A percentile compares a stretch with the other conserved stretches of the same genome.
These are phyloP conservation scores for Melanostigma gelatinosum DNA, from an alignment of 2,113 vertebrate genomes.

Conservation along the genomic window DNA sequence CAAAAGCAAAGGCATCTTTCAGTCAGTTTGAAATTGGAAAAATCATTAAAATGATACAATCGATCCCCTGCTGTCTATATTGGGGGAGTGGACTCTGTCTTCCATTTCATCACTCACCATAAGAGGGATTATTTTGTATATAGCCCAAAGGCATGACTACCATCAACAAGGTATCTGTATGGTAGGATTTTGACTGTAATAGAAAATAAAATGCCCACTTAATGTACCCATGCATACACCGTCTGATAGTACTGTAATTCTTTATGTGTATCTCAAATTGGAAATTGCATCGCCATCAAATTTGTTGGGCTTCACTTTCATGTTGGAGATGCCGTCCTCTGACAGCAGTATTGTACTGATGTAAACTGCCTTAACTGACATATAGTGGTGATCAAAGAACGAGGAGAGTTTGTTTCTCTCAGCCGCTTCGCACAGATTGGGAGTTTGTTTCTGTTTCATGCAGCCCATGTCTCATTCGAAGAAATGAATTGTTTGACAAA, in stretches of 20 bases:
- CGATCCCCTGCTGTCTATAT: conserved; percentile 15
- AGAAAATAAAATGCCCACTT: conserved; percentile 52
- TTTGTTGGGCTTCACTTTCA: conserved; percentile 46
- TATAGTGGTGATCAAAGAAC: conserved; percentile 22
- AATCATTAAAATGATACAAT: conserved; percentile 39
- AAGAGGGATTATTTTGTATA: conserved; percentile 22
- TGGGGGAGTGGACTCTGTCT: conserved; percentile 27
- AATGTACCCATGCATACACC: conserved; percentile 33
- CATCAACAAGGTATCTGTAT: conserved; percentile 45
- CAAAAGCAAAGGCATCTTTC: conserved; percentile 28
- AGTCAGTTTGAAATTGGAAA: conserved; percentile 44
- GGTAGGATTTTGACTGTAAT: conserved; percentile 49
- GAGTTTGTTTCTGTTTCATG: conserved; percentile 20
- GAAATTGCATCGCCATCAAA: conserved; percentile 44
- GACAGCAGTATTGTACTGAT: conserved; percentile 28
- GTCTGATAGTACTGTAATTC: conserved; percentile 27
- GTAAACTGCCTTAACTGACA: conserved; percentile 36
- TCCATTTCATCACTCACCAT: conserved; percentile 51
- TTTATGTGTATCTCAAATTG: conserved; percentile 21
- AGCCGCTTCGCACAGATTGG: conserved; percentile 4
- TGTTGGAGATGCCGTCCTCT: conserved; percentile 27
- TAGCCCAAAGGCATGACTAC: conserved; percentile 41
- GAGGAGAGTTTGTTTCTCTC: neutral
- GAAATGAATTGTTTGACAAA: conserved; percentile 35
- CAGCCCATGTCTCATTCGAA: conserved; percentile 8